Base-by-base conservation (phyloP, 2,888 invertebrate genomes). In the Papilio elwesi region DNA sequence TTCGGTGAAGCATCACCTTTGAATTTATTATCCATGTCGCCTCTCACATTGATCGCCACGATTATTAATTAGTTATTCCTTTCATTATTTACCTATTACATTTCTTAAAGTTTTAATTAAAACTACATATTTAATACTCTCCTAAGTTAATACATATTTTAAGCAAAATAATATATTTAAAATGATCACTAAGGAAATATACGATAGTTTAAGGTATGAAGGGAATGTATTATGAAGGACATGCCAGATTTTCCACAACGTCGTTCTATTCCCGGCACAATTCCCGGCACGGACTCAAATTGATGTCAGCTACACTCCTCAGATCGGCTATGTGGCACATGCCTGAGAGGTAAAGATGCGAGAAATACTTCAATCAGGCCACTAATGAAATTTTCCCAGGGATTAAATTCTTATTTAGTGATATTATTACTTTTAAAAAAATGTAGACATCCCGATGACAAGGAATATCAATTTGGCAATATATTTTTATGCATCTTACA, bases 361-460 rank as follows among this genome's bases (percentile, higher is more conserved):
- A 16, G 69, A 38, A 59, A 69, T 69, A 69, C 55, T 52, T 69
- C 62, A 62, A 69, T 69, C 69, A 59, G 62, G 69, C 51, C 51
- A n/a, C 51, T 69, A 69, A 69, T 69, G 59, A 69, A 69, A 69
- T 69, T 69, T 69, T 68, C 59, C 26, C 16, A 51, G 10, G 38
- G 36, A 38, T 26, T 3, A 57, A n/a, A 52, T 11, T 62, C 7
- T 43, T 43, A 15, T 38, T 6, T 43, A 43, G 43, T 43, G 36
- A 59, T 9, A 36, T 59, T 36, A 5, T 43, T 43, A 7, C 0
- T 43, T 43, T 43, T 43, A 43, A 43, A 43, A 43, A 43, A 9
- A 43, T 43, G 2, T 43, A 43, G 4, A 43, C 43, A 6, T 43
- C 9, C 0, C 6, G 26, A 4, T 43, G 4, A 43, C 43, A 4